These are phyloP conservation scores for Eristalis arbustorum DNA, from an alignment of 2,888 invertebrate species.

Conservation along the genomic window DNA sequence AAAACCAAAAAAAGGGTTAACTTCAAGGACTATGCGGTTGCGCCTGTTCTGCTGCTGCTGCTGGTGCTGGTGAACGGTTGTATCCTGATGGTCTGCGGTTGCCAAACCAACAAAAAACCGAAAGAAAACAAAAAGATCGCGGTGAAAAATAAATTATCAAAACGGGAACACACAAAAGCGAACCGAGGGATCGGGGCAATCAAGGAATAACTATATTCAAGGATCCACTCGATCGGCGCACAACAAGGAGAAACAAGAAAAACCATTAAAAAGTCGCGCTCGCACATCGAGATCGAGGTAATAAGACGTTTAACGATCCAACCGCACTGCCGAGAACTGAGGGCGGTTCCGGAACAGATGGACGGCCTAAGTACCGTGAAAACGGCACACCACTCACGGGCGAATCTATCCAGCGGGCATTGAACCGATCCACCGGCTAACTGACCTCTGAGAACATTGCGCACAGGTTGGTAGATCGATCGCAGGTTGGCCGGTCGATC, in stretches of 20 bases:
- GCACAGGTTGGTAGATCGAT: neutral
- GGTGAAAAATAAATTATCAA: neutral
- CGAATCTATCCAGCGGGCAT: neutral
- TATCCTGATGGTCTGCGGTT: neutral
- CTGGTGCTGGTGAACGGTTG: neutral
- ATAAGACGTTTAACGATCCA: constrained; percentile 46
- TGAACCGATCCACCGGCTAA: neutral
- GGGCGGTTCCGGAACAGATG: neutral
- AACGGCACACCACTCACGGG: neutral
- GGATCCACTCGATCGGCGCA: neutral
- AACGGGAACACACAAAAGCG: neutral
- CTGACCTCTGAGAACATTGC: neutral
- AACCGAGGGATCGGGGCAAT: neutral
- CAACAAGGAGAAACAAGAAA: neutral
- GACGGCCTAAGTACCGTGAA: neutral
- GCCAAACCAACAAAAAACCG: neutral
- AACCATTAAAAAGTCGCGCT: neutral
- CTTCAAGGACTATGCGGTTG: neutral
- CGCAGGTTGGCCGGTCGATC: neutral
- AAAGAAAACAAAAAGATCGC: neutral
- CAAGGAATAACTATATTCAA: neutral
- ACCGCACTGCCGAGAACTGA: neutral
- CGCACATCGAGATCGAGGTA: constrained; percentile 33
- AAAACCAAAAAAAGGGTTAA: neutral
- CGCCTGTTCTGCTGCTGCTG: neutral